Evolutionary conservation across 2,113 vertebrate genomes (phyloP).

Genomic region (Nothoprocta perdicaria): DNA sequence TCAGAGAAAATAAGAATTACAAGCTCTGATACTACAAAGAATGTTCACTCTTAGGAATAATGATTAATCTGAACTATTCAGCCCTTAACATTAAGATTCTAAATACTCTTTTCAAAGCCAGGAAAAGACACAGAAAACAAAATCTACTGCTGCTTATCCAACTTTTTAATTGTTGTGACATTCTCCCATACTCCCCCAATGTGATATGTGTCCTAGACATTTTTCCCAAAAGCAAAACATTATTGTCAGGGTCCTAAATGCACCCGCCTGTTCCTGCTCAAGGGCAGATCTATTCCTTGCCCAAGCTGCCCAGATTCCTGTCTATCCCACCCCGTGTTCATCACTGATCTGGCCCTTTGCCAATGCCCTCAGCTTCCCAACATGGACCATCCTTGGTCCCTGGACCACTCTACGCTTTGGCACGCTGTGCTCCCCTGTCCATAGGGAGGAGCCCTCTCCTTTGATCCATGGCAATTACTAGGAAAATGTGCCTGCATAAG

Average conservation of each 20-base stretch:
- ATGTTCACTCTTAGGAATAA: background rate
- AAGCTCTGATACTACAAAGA: background rate
- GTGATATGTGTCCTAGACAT: background rate
- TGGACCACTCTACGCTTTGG: background rate
- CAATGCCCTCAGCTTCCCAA: background rate
- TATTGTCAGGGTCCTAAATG: background rate
- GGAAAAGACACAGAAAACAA: background rate
- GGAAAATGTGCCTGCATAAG: background rate
- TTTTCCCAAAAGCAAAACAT: background rate
- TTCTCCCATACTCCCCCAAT: background rate
- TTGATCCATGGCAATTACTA: background rate
- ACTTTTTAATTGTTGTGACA: background rate
- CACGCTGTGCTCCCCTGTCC: background rate
- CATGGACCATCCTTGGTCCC: background rate
- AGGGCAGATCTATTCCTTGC: background rate
- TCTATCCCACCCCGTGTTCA: background rate
- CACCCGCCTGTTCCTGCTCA: background rate
- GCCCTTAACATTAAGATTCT: background rate
- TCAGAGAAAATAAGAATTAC: background rate
- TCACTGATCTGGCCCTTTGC: background rate
- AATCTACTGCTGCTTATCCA: background rate
- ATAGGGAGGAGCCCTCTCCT: background rate
- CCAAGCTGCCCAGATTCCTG: accelerated
- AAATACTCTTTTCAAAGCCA: background rate
- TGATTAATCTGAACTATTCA: background rate